phyloP scores from a whole-genome alignment of 2,797 vertebrate species.

The Amphiprion clarkii region DNA sequence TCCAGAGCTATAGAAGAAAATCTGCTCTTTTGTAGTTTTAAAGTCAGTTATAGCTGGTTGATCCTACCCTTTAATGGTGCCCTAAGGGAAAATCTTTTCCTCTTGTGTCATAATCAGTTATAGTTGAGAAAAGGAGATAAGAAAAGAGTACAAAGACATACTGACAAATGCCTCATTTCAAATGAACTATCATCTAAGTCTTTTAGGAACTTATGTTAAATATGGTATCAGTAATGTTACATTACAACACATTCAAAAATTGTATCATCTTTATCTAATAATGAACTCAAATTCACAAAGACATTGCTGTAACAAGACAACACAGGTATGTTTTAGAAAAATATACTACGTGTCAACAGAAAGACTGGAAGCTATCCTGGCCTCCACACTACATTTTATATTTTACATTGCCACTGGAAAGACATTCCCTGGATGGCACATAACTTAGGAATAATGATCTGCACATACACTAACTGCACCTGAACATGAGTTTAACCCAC shows the following conservation, averaged over 20 bases:
- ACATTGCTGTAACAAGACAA: neutral
- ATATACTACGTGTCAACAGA: neutral
- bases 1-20: too few relatives aligned
- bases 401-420: slow-evolving; percentile 27
- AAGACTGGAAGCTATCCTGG: neutral
- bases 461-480: slow-evolving; percentile 1
- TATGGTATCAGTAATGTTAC: too few relatives aligned
- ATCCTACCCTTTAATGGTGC: too few relatives aligned
- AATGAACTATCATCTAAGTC: too few relatives aligned
- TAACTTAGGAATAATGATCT: slow-evolving; percentile 21
- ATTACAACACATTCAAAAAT: neutral
- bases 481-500: slow-evolving; percentile 2
- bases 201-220: too few relatives aligned
- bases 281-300: neutral
- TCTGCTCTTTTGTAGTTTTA: too few relatives aligned
- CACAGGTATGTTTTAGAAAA: neutral
- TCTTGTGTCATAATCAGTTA: too few relatives aligned
- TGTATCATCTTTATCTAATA: neutral
- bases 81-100: too few relatives aligned
- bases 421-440: slow-evolving; percentile 1
- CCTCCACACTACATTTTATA: neutral
- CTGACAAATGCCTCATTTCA: too few relatives aligned
- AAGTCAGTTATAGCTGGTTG: too few relatives aligned
- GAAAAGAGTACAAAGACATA: too few relatives aligned
- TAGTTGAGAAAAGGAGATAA: too few relatives aligned